Base-by-base conservation (phyloP, 2,797 vertebrate genomes). In the Serranus cabrilla region DNA sequence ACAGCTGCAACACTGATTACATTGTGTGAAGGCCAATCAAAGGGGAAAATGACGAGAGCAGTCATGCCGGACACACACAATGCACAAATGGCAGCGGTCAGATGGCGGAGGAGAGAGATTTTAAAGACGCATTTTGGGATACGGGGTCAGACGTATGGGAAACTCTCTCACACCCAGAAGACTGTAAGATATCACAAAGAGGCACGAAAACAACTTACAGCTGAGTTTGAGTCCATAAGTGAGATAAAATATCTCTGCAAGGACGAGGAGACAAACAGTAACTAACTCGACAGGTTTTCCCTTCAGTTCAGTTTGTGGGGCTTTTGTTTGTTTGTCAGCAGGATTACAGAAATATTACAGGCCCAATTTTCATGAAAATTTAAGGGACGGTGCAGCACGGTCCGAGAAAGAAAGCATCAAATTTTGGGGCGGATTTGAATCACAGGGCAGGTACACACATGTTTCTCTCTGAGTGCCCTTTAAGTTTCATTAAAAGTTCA, bases 1-100 rank as follows among this genome's bases (percentile, higher is more conserved):
- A 89, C 89, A 69, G 71, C 92, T 83, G 89, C 91, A 94, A 95
- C 94, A 95, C 94, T 94, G 93, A 94, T 90, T 77, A 91, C 93
- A 95, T 95, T 96, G 95, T 95, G 92, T 56, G 92, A 87, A 84
- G 89, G 71, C 89, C 93, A 95, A 94, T 95, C 94, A 94, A 95
- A 95, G 93, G 91, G 80, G 87, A 93, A 93, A 91, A 94, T 94
- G 94, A 95, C 93, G 89, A 91, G 91, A 93, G 93, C 89, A 82
- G 91, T 92, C 90, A 91, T 83, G 84, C 82, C 58, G 89, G 88
- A 93, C 93, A 83, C 92, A 90, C 92, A 95, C 93, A 94, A 94
- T 94, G 92, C 91, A 89, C 92, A 90, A 93, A 82, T 91, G 93
- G 89, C 89, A 86, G 86, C 73, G 89, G 92, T 91, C 91, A 91